A percentile compares a stretch with the other conserved stretches of the same genome.
Evolutionary conservation across 1,140 invertebrate species (phyloP).

Genomic region (Procambarus clarkii): DNA sequence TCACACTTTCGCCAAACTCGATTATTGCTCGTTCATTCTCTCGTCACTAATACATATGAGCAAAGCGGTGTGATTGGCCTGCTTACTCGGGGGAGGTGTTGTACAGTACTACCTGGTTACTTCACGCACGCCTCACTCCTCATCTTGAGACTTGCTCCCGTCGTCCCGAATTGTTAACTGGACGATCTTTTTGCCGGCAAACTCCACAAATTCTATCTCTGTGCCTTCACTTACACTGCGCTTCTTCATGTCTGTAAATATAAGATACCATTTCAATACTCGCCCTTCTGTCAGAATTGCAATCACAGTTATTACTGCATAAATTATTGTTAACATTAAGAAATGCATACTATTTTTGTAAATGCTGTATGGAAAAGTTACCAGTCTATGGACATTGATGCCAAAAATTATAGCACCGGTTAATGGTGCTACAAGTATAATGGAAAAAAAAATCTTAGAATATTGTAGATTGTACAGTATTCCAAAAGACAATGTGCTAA

Average conservation of each 20-base stretch:
- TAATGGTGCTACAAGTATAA: too few species aligned
- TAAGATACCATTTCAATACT: background rate
- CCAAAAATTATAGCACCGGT: too few species aligned
- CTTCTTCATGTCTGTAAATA: constrained; percentile 11
- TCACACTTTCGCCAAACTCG: background rate
- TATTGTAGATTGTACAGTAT: too few species aligned
- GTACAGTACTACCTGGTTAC: background rate
- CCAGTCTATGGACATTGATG: too few species aligned
- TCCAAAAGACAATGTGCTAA: too few species aligned
- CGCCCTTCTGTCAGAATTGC: too few species aligned
- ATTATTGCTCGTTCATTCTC: background rate
- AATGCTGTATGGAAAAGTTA: too few species aligned
- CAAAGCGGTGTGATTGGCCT: background rate
- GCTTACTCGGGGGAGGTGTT: background rate
- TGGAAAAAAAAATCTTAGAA: too few species aligned
- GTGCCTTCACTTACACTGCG: background rate
- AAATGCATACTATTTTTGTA: too few species aligned
- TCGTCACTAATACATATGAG: background rate
- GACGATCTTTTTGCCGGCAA: constrained; percentile 31
- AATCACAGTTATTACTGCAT: too few species aligned
- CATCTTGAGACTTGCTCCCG: background rate
- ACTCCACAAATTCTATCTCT: constrained; percentile 15
- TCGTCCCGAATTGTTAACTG: constrained; percentile 12
- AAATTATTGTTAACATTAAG: too few species aligned
- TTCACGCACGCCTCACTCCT: constrained; percentile 21